phyloP scores from a whole-genome alignment of 2,113 vertebrate species.

The Podiceps cristatus region DNA sequence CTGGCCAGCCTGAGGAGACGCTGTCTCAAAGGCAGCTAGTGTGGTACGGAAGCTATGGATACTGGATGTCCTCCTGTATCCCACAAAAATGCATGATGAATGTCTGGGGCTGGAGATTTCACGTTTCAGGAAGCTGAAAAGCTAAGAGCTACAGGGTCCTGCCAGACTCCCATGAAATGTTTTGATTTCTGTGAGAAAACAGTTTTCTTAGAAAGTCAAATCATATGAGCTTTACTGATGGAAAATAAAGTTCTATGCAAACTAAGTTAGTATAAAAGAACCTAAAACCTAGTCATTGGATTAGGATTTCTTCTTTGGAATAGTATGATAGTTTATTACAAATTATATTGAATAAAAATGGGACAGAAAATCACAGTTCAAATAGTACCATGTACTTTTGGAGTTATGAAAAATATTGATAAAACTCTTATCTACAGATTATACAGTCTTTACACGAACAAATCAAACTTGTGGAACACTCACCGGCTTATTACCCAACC shows the following conservation, averaged over 20 bases:
- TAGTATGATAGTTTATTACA: background rate
- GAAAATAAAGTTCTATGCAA: background rate
- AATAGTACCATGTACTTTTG: background rate
- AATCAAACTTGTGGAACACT: accelerated
- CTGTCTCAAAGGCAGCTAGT: background rate
- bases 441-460: accelerated
- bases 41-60: background rate
- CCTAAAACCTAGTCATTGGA: background rate
- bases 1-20: background rate
- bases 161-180: background rate
- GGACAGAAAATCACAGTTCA: background rate
- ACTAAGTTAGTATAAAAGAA: background rate
- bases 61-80: background rate
- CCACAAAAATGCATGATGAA: background rate
- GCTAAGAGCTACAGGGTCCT: background rate
- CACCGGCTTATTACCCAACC: accelerated
- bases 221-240: background rate
- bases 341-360: background rate
- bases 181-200: background rate
- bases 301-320: background rate
- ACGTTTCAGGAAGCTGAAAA: background rate
- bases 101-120: background rate
- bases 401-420: background rate
- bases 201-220: background rate
- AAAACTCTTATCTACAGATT: background rate